Base-by-base conservation (phyloP, 2,888 invertebrate species). In the Mesorhabditis spiculigera region DNA sequence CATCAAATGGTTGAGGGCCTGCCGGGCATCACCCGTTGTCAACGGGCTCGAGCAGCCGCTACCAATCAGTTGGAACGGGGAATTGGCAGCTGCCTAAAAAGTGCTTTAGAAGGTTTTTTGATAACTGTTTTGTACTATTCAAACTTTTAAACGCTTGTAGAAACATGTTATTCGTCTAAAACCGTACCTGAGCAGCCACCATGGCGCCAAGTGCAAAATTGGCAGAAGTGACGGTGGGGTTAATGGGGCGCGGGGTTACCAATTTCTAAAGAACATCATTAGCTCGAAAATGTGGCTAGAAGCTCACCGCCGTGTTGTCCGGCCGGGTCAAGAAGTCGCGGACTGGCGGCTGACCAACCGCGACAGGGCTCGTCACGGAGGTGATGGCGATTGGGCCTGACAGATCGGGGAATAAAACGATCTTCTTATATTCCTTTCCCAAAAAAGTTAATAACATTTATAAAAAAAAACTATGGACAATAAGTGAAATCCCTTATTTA, bases 201-300 rank as follows among this genome's bases (percentile, higher is more conserved):
- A 8, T 58, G 43, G 42, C 41, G 68, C 65, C 50, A 70, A 42
- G 58, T 70, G 69, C 63, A 67, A 66, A 4, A 50, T 10, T n/a
- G n/a, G 65, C 62, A 41, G 44, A 67, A 8, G 68, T 58, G n/a
- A 68, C 68, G 28, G 44, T 63, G 10, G 81, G 80, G 45, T 80
- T 76, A 58, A 81, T 71, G 5, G 81, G 72, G 6, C 77, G 75
- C 3, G 81, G 81, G 4, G 79, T 77, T 13, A 79, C 71, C 5
- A 76, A 68, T 61, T 71, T 71, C 73, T 69, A 43, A 62, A 70
- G 66, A 16, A 42, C 5, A 43, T 64, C 43, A n/a, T n/a, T 43
- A 45, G 28, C n/a, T n/a, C 42, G 44, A 43, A 5, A 65, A 68
- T 28, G n/a, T 16, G 43, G 41, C 5, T 10, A 63, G 45, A n/a